phyloP scores from a whole-genome alignment of 1,140 invertebrate species.

The Sycophila sp. region DNA sequence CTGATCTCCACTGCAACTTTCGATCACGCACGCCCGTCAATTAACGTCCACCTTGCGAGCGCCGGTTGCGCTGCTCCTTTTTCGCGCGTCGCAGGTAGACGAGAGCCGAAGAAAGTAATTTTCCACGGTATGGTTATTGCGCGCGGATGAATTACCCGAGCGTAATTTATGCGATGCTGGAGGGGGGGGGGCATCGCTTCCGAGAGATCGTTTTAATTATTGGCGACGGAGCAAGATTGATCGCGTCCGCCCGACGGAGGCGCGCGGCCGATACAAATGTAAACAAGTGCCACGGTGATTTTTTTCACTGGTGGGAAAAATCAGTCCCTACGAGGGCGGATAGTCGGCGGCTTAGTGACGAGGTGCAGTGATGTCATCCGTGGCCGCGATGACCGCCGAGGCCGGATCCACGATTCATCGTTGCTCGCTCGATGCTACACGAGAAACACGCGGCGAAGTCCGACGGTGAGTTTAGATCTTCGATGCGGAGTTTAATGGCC shows the following conservation, averaged over 20 bases:
- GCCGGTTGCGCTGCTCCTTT: neutral
- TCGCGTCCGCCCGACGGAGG: neutral
- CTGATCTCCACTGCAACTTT: neutral
- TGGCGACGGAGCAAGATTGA: conserved; percentile 1
- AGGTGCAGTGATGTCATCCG: neutral
- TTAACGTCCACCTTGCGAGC: conserved; percentile 21
- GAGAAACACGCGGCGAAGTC: no score
- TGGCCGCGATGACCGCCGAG: neutral
- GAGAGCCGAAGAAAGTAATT: conserved; percentile 18
- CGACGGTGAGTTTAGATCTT: neutral
- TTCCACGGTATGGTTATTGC: conserved; percentile 5
- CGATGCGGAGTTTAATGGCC: no score
- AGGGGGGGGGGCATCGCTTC: neutral
- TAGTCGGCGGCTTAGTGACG: neutral
- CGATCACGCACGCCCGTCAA: conserved; percentile 34
- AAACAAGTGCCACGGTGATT: neutral
- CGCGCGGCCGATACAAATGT: neutral
- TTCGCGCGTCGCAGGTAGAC: no score
- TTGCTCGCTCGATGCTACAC: no score
- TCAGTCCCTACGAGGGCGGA: no score
- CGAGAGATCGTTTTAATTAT: conserved; percentile 14
- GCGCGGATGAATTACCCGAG: neutral
- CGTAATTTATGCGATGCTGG: conserved; percentile 3
- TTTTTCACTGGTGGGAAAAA: no score
- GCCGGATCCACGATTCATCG: neutral